Conservation (phyloP, 64 coral and sea anemone genomes). For the Montipora efflorescens region DNA sequence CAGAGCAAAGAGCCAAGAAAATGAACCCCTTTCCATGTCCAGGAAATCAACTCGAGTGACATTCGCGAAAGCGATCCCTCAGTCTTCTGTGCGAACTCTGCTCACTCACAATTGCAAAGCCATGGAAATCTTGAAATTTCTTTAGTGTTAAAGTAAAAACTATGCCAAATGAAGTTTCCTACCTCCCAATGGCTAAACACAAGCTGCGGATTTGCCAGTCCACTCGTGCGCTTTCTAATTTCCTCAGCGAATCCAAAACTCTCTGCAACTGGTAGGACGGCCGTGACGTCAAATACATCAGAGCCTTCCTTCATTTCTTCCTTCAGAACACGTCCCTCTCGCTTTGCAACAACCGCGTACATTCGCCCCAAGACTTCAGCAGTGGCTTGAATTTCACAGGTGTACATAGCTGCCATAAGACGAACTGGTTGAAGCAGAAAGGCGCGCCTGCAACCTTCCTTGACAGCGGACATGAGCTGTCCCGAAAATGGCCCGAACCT, state of each 20-base stretch:
- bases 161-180: background rate
- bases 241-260: conserved; percentile 98
- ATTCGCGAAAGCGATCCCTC: no score
- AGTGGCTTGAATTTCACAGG: conserved; percentile 93
- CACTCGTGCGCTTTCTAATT: conserved; percentile 96
- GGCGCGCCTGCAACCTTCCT: conserved; percentile 96
- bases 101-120: no score
- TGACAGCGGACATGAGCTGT: conserved; percentile 96
- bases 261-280: conserved; percentile 95
- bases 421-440: conserved; percentile 90
- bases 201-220: conserved; percentile 88
- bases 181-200: conserved; percentile 99
- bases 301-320: conserved; percentile 98
- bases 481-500: conserved; percentile 89
- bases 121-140: background rate
- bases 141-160: no score
- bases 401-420: conserved; percentile 98
- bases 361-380: conserved; percentile 95
- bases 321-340: conserved; percentile 91
- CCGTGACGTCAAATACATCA: conserved; percentile 95
- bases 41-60: no score
- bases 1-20: no score
- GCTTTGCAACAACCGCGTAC: conserved; percentile 93
- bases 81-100: no score
- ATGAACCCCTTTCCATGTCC: no score